Conservation (phyloP, 2,888 invertebrate genomes). For the Meta bourneti region DNA sequence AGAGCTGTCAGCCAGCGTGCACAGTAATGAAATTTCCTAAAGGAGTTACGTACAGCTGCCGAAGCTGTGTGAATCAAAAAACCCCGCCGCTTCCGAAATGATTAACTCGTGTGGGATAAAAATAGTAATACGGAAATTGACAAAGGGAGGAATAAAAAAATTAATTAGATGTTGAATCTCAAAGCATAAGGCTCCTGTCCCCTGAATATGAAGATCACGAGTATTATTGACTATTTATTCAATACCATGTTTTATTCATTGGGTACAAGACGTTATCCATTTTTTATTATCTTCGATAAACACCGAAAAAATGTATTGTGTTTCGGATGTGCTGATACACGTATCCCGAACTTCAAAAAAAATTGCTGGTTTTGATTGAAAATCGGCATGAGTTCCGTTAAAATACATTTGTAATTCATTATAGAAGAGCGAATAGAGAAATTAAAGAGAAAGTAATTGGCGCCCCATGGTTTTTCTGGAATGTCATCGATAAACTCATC, state of each 20-base stretch:
- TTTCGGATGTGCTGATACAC: not conserved
- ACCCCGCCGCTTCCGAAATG: not conserved
- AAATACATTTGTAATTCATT: not conserved
- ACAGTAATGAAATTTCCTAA: constrained; percentile 25
- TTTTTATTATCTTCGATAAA: not conserved
- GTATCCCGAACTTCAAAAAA: not conserved
- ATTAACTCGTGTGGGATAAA: constrained; percentile 20
- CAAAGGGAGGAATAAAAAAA: constrained; percentile 11
- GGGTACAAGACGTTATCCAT: not conserved
- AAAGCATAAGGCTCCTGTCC: not conserved
- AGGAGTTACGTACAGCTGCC: constrained; percentile 2
- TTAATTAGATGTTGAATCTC: constrained; percentile 14
- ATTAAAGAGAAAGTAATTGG: not conserved
- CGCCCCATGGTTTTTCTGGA: not conserved
- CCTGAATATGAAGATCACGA: not conserved
- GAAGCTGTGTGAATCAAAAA: constrained; percentile 1
- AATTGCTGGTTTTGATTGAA: not conserved
- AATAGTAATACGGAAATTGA: constrained; percentile 1
- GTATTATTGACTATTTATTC: constrained; percentile 31
- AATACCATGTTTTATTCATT: constrained; percentile 16
- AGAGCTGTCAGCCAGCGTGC: constrained; percentile 5
- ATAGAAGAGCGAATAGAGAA: not conserved
- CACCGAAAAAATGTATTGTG: not conserved
- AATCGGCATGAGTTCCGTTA: not conserved
- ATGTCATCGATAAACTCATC: not conserved